A percentile compares a stretch with the other conserved stretches of the same genome.
Evolutionary conservation across 2,113 vertebrate species (phyloP).

Genomic region (Phyllostomus discolor): DNA sequence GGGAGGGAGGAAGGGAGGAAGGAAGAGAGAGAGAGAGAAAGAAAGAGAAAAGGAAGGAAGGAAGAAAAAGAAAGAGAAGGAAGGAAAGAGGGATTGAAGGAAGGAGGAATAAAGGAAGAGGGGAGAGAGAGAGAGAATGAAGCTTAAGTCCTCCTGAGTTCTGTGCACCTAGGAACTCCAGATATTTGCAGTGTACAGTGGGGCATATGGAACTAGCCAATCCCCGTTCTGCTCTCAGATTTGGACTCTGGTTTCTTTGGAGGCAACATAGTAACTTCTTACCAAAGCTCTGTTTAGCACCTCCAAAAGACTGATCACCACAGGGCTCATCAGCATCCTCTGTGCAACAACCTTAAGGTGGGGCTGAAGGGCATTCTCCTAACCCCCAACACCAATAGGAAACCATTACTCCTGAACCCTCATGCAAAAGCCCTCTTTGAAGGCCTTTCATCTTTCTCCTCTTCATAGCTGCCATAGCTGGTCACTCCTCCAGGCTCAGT

Average conservation of each 20-base stretch:
- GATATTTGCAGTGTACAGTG: not conserved
- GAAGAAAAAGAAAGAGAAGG: no score
- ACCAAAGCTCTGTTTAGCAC: not conserved
- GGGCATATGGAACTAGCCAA: not conserved
- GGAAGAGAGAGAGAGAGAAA: no score
- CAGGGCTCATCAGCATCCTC: not conserved
- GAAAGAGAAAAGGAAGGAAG: no score
- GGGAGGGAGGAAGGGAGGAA: no score
- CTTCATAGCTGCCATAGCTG: not conserved
- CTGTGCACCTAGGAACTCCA: not conserved
- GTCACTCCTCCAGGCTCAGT: not conserved
- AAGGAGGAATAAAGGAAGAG: no score
- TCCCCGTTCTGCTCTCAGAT: not conserved
- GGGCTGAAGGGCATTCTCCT: not conserved
- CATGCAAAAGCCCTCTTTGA: not conserved
- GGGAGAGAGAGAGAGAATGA: no score
- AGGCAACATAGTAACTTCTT: not conserved
- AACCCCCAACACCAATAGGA: not conserved
- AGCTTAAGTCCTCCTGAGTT: not conserved
- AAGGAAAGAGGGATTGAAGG: no score
- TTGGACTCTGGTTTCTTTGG: not conserved
- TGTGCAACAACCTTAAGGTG: not conserved
- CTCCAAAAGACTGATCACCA: not conserved
- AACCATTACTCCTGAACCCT: accelerated
- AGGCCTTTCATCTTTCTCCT: not conserved